Percentiles rank a stretch among this genome's conserved stretches.
Evolutionary conservation across 2,888 invertebrate genomes (phyloP).

Genomic region (Cerastis rubricosa): DNA sequence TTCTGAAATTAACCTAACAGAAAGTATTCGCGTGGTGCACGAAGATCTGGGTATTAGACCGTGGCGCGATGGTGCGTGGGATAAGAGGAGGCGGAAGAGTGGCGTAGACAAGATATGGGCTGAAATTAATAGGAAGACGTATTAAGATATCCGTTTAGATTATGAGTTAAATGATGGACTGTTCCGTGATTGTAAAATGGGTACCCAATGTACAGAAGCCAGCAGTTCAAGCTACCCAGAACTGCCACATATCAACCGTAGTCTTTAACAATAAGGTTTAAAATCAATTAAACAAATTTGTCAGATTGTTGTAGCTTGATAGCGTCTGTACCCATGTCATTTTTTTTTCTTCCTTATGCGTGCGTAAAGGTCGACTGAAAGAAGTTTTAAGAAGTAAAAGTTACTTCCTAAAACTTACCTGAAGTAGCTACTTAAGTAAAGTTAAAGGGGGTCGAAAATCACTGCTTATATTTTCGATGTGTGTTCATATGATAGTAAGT

Average conservation of each 20-base stretch:
- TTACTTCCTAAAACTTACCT: too few species aligned
- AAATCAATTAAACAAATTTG: too few species aligned
- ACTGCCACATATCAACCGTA: too few species aligned
- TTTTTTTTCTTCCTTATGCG: background rate
- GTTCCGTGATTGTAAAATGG: constrained; percentile 5
- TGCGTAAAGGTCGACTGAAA: too few species aligned
- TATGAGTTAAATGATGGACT: background rate
- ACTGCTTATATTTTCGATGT: background rate
- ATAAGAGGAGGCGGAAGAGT: constrained; percentile 44
- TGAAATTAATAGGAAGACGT: background rate
- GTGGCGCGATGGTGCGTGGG: constrained; percentile 62
- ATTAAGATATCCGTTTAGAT: constrained; percentile 10
- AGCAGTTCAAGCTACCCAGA: too few species aligned
- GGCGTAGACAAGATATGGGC: background rate
- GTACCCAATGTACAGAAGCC: too few species aligned
- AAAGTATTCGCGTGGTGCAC: constrained; percentile 75
- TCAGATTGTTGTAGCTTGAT: too few species aligned
- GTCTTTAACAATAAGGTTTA: too few species aligned
- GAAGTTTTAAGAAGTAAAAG: background rate
- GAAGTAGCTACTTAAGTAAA: background rate
- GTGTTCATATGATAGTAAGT: background rate
- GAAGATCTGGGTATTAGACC: constrained; percentile 76
- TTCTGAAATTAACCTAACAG: constrained; percentile 69
- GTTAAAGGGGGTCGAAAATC: background rate
- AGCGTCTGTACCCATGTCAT: background rate